phyloP scores from a whole-genome alignment of 2,888 invertebrate species.

The Dermolepida albohirtum region DNA sequence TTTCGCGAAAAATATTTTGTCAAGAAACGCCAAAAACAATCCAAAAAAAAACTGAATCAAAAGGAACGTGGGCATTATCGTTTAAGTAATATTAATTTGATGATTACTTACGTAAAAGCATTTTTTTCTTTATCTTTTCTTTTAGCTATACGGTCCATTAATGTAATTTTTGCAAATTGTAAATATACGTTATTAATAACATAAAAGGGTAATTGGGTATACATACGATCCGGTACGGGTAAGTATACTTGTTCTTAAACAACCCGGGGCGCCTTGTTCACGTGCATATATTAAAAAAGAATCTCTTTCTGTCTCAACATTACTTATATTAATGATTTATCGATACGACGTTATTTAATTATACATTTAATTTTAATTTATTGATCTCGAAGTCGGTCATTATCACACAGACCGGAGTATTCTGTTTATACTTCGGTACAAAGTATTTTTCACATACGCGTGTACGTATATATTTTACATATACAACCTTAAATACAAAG shows the following conservation, averaged over 20 bases:
- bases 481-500: too few relatives aligned
- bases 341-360: conserved; percentile 62
- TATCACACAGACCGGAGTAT: conserved; percentile 58
- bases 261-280: conserved; percentile 49
- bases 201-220: conserved; percentile 43
- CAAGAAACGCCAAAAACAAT: not conserved
- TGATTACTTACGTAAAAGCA: conserved; percentile 7
- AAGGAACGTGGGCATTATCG: not conserved
- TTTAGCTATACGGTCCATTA: conserved; percentile 19
- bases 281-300: conserved; percentile 60
- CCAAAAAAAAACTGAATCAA: not conserved
- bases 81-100: conserved; percentile 22
- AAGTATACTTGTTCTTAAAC: conserved; percentile 48
- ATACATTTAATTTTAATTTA: conserved; percentile 64
- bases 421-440: conserved; percentile 3
- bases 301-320: conserved; percentile 9
- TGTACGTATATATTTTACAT: not conserved
- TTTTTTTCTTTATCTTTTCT: not conserved
- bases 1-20: too few relatives aligned
- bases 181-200: conserved; percentile 43
- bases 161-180: conserved; percentile 41
- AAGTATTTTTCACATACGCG: too few relatives aligned
- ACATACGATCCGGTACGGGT: conserved; percentile 38
- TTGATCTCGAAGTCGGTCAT: conserved; percentile 62
- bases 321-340: conserved; percentile 63